Evolutionary conservation across 2,113 vertebrate species (phyloP), one percentile per base, ranked within the genome.

Genomic region (Azemiops feae): DNA sequence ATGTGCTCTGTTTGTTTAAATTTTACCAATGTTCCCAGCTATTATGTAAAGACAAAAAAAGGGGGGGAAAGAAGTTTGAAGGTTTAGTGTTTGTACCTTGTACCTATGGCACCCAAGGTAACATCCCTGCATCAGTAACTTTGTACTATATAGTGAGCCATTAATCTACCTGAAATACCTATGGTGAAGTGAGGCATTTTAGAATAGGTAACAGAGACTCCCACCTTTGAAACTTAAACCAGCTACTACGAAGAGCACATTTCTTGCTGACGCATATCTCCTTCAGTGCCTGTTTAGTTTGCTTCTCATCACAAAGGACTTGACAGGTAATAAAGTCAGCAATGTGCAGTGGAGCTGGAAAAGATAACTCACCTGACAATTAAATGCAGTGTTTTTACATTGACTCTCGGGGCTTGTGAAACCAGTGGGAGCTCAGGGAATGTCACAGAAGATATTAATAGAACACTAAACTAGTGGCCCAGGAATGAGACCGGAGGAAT

Each of bases 81-180:
- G 90, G 94, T 95, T 93, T 97, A 96, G 97, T 96, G 97, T 97
- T 97, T 98, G 97, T 97, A 98, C 97, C 97, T 97, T 98, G 97
- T 98, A 96, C 97, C 94, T 96, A 93, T 50, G 93, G 69, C 95
- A 92, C 22, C 94, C 96, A 97, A 97, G 97, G 97, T 97, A 97
- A 97, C 96, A 89, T 91, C 5, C 93, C 93, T 69, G 96, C 96
- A 96, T 95, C 97, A 93, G 94, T 97, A 96, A 95, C 93, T 96
- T 97, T 94, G 18, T 95, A 50, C 3, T 95, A 92, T 97, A 60
- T 60, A 96, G 96, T 97, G 97, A 96, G 95, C 96, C 98, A 95
- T 98, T 98, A 98, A 98, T 98, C 97, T 98, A 98, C 98, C 98
- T 98, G 98, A 97, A 97, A 98, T 98, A 98, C 98, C 98, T 98